These are phyloP conservation scores for Tapera naevia DNA, from an alignment of 2,797 vertebrate species.

Conservation along the genomic window DNA sequence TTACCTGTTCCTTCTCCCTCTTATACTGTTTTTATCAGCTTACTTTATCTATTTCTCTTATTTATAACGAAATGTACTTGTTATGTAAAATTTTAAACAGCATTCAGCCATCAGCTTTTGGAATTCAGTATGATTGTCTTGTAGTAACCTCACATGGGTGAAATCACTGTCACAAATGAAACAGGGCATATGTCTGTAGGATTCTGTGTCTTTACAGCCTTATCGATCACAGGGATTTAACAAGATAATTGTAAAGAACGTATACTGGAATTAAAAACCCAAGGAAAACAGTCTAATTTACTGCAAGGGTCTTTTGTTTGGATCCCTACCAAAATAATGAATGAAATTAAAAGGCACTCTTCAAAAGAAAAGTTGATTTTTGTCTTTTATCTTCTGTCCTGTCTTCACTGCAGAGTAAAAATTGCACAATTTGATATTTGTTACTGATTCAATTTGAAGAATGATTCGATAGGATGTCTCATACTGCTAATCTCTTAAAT, in stretches of 20 bases:
- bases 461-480: not conserved
- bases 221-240: not conserved
- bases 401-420: not conserved
- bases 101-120: not conserved
- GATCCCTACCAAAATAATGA: not conserved
- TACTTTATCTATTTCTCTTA: not conserved
- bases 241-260: not conserved
- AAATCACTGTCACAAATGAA: not conserved
- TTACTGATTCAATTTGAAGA: not conserved
- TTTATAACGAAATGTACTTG: not conserved
- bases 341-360: not conserved
- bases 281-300: not conserved
- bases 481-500: not conserved
- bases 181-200: not conserved
- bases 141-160: not conserved
- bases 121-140: not conserved
- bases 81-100: not conserved
- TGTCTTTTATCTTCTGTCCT: not conserved
- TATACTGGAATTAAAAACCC: not conserved
- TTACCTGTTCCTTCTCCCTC: not conserved
- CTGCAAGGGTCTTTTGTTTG: not conserved
- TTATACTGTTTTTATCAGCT: not conserved
- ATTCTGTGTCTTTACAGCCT: not conserved
- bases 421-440: not conserved
- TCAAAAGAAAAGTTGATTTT: not conserved